Evolutionary conservation across 2,113 vertebrate genomes (phyloP).

Genomic region (Solea solea): DNA sequence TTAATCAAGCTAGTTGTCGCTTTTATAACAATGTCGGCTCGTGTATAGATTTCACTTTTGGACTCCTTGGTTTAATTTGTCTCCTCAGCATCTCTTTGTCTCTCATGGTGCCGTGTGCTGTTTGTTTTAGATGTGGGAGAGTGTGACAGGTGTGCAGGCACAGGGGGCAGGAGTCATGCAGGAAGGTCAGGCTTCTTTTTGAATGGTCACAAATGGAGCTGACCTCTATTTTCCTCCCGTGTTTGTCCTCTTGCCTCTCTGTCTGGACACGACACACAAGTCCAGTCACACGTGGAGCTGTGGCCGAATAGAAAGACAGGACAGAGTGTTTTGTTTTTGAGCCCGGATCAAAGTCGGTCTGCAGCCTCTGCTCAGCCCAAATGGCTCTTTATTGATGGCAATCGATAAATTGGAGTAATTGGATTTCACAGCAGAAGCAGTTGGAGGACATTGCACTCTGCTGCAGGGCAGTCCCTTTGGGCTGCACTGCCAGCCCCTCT

Average conservation of each 20-base stretch:
- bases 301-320: background rate
- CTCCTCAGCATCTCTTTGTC: background rate
- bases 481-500: constrained; percentile 19
- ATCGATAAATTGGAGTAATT: constrained; percentile 52
- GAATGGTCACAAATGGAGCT: constrained; percentile 34
- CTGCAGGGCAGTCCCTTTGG: constrained; percentile 38
- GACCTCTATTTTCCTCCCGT: constrained; percentile 55
- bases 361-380: constrained; percentile 10
- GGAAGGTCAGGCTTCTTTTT: constrained; percentile 32
- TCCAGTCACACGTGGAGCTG: background rate
- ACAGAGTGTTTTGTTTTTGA: constrained; percentile 18
- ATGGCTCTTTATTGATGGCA: constrained; percentile 30
- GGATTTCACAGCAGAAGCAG: constrained; percentile 39
- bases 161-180: constrained; percentile 29
- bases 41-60: background rate
- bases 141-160: constrained; percentile 41
- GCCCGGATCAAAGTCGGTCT: constrained; percentile 14
- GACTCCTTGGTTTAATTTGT: background rate
- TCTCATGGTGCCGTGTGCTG: background rate
- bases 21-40: background rate
- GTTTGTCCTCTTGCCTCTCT: constrained; percentile 43
- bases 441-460: constrained; percentile 23
- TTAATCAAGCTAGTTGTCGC: constrained; percentile 11
- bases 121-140: constrained; percentile 9
- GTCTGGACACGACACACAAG: constrained; percentile 25